Percentiles rank a stretch among this genome's conserved stretches.
These are phyloP conservation scores for Psammodynastes pulverulentus DNA, from an alignment of 2,113 vertebrate genomes.

Conservation along the genomic window DNA sequence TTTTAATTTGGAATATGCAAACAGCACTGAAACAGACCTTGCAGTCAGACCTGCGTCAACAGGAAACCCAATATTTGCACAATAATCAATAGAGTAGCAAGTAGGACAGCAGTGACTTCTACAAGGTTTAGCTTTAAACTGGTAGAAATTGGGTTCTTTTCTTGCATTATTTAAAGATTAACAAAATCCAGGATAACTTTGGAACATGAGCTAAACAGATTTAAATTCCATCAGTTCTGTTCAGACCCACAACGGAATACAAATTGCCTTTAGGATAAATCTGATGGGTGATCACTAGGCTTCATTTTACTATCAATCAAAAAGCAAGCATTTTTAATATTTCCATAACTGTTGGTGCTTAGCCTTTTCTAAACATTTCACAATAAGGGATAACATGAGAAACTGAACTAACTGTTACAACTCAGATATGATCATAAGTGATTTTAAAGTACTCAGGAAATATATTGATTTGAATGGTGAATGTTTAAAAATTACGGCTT, in stretches of 20 bases:
- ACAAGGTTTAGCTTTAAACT: conserved; percentile 50
- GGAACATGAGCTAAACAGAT: conserved; percentile 36
- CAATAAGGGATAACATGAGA: background rate
- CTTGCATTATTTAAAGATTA: background rate
- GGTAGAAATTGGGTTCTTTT: conserved; percentile 40
- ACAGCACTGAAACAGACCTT: conserved; percentile 70
- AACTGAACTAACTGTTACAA: background rate
- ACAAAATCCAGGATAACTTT: background rate
- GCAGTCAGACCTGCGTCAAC: conserved; percentile 62
- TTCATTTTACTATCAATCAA: background rate
- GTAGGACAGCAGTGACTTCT: conserved; percentile 53
- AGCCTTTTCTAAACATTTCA: background rate
- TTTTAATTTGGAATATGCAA: conserved; percentile 58
- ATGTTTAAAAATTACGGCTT: background rate
- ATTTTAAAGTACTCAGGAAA: background rate
- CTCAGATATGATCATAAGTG: background rate
- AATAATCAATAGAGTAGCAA: conserved; percentile 62
- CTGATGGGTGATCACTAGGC: background rate
- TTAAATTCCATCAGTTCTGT: background rate
- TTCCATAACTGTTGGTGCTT: background rate
- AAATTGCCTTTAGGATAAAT: background rate
- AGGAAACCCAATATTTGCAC: conserved; percentile 76
- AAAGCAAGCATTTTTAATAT: background rate
- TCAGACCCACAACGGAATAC: background rate
- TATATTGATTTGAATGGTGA: background rate